Base-by-base conservation (phyloP, 2,113 vertebrate species). In the Festucalex cinctus region DNA sequence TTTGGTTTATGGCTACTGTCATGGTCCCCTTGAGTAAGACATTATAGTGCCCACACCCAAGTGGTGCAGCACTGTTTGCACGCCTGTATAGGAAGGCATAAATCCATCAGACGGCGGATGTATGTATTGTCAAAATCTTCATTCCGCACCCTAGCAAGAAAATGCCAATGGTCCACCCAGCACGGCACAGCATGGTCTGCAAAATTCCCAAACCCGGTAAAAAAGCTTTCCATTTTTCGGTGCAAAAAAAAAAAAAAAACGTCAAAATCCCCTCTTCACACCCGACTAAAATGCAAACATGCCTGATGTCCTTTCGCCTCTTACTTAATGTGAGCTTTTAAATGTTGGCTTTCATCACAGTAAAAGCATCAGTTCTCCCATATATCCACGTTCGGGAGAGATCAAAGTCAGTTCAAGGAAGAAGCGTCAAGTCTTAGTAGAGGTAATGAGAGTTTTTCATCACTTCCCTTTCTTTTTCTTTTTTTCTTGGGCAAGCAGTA, bases 321-420 rank as follows among this genome's bases (percentile, higher is more conserved):
- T 76, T 65, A 74, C 83, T 81, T 81, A 82, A 83, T 62, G 48
- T 68, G 75, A 79, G 71, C 65, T 39, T 77, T 81, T 81, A 83
- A 86, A 59, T 69, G 74, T 82, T 77, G 73, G 79, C 76, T 78
- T 84, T 85, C 81, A 86, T 81, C 73, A 54, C 48, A 62, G 75
- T 83, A 59, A 84, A 85, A 78, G 71, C 59, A 66, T 76, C 56
- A 2, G 22, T 60, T 78, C 71, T 75, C 43, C 66, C 73, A 70
- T 80, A 80, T 64, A 77, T 79, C 70, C 75, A 80, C 72, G 77
- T 84, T 79, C 83, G 76, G 69, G 16, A 5, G 79, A 78, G 79
- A 80, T 87, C 77, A 87, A 83, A 85, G 82, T 57, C 74, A 69
- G 63, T 74, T 74, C 66, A 41, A 74, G 67, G 77, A 79, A 77